Conservation (phyloP, 2,888 invertebrate genomes). For the Spodoptera littoralis region DNA sequence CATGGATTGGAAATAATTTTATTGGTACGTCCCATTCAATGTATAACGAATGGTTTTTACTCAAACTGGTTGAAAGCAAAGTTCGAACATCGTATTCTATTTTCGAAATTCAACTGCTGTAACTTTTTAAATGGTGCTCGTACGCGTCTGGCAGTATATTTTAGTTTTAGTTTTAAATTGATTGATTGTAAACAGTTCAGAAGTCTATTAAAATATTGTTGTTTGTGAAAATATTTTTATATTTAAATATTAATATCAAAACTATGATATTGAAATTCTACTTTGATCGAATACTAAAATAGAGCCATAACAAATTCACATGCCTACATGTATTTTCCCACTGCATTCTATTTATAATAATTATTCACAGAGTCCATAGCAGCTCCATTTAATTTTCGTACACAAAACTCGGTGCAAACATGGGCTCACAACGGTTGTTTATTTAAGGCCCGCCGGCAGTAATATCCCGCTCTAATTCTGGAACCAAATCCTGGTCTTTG, state of each 20-base stretch:
- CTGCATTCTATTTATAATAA: conserved; percentile 50
- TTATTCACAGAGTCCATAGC: conserved; percentile 52
- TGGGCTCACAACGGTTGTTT: conserved; percentile 63
- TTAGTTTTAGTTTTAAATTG: conserved; percentile 32
- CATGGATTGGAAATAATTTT: conserved; percentile 75
- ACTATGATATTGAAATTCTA: too few relatives aligned
- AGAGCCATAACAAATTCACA: neutral
- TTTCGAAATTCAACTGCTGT: conserved; percentile 70
- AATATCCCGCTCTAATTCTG: conserved; percentile 71
- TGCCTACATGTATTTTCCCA: conserved; percentile 6
- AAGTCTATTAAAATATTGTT: too few relatives aligned
- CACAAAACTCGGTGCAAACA: conserved; percentile 65
- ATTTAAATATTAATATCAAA: too few relatives aligned
- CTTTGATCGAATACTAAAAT: too few relatives aligned
- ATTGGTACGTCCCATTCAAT: conserved; percentile 70
- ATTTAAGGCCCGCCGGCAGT: conserved; percentile 65
- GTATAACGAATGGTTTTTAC: conserved; percentile 74
- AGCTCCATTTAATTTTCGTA: conserved; percentile 64
- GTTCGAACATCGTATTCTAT: conserved; percentile 77
- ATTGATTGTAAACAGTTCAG: conserved; percentile 8
- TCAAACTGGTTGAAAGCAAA: conserved; percentile 78
- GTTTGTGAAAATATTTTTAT: too few relatives aligned
- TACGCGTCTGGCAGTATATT: conserved; percentile 41
- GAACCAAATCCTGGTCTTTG: conserved; percentile 68
- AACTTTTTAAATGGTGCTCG: conserved; percentile 66